These are phyloP conservation scores for Sphaerophoria rueppellii DNA, from an alignment of 2,888 invertebrate species.

Conservation along the genomic window DNA sequence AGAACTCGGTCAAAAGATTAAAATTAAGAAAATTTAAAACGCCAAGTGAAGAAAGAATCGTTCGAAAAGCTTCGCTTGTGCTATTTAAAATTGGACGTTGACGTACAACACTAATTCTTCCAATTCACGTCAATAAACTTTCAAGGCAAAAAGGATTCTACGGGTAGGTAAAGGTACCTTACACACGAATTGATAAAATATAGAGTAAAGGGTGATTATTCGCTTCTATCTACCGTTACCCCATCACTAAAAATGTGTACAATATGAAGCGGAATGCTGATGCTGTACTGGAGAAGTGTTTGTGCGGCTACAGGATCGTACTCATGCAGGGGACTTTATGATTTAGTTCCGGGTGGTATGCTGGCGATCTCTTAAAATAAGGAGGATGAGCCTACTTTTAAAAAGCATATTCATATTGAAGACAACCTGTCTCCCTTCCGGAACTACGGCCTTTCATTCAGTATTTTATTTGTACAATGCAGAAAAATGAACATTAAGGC, in stretches of 20 bases:
- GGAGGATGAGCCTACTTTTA: too few species aligned
- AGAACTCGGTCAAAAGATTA: too few species aligned
- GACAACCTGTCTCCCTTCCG: background rate
- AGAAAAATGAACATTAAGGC: constrained; percentile 32
- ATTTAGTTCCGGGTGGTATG: too few species aligned
- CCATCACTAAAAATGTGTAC: background rate
- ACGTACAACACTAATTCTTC: constrained; percentile 48
- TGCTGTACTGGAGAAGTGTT: background rate
- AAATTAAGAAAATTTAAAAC: too few species aligned
- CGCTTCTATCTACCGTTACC: background rate
- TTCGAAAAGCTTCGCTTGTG: constrained; percentile 1
- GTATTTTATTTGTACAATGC: background rate
- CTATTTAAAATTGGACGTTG: constrained; percentile 19
- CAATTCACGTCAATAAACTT: constrained; percentile 62
- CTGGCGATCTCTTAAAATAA: too few species aligned
- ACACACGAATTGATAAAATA: background rate
- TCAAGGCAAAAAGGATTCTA: constrained; percentile 25
- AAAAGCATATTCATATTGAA: too few species aligned
- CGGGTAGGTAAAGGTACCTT: background rate
- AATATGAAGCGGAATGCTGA: background rate
- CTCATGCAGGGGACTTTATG: background rate
- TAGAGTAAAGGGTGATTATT: background rate
- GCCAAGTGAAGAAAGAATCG: too few species aligned
- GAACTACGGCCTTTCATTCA: background rate
- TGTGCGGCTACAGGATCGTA: background rate